These are phyloP conservation scores for Amblyopsis rosae DNA, from an alignment of 2,113 vertebrate species.

Conservation along the genomic window DNA sequence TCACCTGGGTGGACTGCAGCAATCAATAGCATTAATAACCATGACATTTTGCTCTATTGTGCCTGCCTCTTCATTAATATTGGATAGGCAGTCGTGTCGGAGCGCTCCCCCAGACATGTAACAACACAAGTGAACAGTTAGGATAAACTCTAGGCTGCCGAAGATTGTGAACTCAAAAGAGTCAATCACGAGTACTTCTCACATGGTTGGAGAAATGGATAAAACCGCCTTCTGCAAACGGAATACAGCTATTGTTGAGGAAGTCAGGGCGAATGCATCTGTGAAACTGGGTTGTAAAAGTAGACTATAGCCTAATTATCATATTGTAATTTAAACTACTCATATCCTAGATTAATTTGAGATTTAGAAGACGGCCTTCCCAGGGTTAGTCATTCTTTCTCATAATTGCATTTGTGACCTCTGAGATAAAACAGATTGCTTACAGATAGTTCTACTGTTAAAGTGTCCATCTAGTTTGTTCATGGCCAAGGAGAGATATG, in stretches of 20 bases:
- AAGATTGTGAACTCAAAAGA: constrained; percentile 21
- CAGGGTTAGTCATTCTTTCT: constrained; percentile 14
- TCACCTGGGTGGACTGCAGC: constrained; percentile 1
- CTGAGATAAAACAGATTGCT: constrained; percentile 15
- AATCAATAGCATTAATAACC: constrained; percentile 51
- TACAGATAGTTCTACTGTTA: constrained; percentile 30
- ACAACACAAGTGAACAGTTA: not conserved
- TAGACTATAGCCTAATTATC: no score
- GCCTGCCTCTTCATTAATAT: constrained; percentile 51
- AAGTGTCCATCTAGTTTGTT: constrained; percentile 15
- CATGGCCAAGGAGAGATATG: not conserved
- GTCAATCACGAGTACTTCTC: constrained; percentile 38
- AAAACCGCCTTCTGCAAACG: not conserved
- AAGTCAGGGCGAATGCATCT: no score
- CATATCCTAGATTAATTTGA: no score
- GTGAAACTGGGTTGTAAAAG: no score
- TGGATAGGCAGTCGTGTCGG: constrained; percentile 37
- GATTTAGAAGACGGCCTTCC: not conserved
- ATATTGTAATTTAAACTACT: no score
- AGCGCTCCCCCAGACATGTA: constrained; percentile 18
- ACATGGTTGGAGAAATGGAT: not conserved
- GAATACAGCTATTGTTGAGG: not conserved
- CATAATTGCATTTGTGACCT: constrained; percentile 4
- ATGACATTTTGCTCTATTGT: constrained; percentile 14
- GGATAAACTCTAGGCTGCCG: constrained; percentile 4